These are phyloP conservation scores for Meta bourneti DNA, from an alignment of 2,888 invertebrate genomes.

Conservation along the genomic window DNA sequence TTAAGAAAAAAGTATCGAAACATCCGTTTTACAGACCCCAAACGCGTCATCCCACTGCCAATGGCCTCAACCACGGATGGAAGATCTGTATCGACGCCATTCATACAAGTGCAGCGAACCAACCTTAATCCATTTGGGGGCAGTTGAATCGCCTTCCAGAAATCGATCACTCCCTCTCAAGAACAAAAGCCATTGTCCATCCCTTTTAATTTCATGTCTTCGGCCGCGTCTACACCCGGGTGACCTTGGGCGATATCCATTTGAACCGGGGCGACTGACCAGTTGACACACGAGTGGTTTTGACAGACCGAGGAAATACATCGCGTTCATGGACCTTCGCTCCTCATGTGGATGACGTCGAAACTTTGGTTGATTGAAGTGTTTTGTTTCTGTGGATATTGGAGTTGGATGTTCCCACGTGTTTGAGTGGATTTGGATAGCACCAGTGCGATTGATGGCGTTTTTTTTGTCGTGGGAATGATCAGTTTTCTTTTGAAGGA, in stretches of 20 bases:
- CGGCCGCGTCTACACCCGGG: background rate
- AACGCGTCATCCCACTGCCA: background rate
- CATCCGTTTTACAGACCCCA: background rate
- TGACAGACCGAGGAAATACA: constrained; percentile 23
- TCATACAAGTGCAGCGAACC: constrained; percentile 39
- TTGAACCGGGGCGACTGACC: constrained; percentile 41
- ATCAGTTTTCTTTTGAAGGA: background rate
- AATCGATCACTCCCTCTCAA: constrained; percentile 40
- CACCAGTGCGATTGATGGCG: background rate
- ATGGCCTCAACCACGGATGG: too few relatives aligned
- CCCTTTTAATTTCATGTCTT: constrained; percentile 22
- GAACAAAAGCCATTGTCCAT: constrained; percentile 41
- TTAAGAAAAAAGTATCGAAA: too few relatives aligned
- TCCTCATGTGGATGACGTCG: background rate
- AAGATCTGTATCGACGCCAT: constrained; percentile 2
- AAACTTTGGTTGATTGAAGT: too few relatives aligned
- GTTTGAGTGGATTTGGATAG: background rate
- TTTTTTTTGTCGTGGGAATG: background rate
- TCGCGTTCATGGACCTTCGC: constrained; percentile 21
- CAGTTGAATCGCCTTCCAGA: constrained; percentile 24
- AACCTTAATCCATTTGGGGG: constrained; percentile 36
- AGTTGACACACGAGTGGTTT: constrained; percentile 1
- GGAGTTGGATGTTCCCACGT: background rate
- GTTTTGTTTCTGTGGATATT: background rate
- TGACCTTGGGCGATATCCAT: constrained; percentile 14